Conservation (phyloP, 2,797 vertebrate species). For the Chelon labrosus region DNA sequence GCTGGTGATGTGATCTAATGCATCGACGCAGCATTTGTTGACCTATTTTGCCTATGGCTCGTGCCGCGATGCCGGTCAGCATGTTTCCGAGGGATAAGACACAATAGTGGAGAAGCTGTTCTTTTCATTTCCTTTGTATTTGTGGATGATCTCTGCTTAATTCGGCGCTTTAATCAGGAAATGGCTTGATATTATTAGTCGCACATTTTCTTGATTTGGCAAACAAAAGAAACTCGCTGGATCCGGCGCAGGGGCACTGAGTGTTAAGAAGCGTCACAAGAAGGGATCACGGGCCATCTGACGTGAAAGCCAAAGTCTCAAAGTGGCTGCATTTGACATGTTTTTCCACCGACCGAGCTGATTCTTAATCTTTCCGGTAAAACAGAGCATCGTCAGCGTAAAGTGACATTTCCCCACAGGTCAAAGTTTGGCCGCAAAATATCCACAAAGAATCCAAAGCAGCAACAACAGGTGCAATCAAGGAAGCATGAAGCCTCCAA, state of each 20-base stretch:
- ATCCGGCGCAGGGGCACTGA: background rate
- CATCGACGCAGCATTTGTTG: conserved; percentile 67
- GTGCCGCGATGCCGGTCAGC: conserved; percentile 72
- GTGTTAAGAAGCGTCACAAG: conserved; percentile 20
- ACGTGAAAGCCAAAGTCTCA: conserved; percentile 2
- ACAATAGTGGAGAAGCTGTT: conserved; percentile 75
- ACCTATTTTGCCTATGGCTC: conserved; percentile 73
- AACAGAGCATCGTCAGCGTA: conserved; percentile 37
- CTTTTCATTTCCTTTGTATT: conserved; percentile 78
- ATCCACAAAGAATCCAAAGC: background rate
- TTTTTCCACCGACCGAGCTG: background rate
- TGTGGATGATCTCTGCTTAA: conserved; percentile 78
- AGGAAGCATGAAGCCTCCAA: conserved; percentile 8
- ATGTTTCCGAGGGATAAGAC: conserved; percentile 77
- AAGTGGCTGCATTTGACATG: background rate
- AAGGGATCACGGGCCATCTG: conserved; percentile 18
- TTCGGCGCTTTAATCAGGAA: conserved; percentile 76
- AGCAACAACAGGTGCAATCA: conserved; percentile 29
- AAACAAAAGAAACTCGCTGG: conserved; percentile 36
- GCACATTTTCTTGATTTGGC: conserved; percentile 28
- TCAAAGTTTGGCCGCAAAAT: background rate
- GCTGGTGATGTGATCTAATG: conserved; percentile 73
- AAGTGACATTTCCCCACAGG: background rate
- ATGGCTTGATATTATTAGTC: conserved; percentile 40
- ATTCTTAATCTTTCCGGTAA: conserved; percentile 6